Evolutionary conservation across 2,113 vertebrate species (phyloP), one percentile per base, ranked within the genome.

Genomic region (Stegastes partitus): DNA sequence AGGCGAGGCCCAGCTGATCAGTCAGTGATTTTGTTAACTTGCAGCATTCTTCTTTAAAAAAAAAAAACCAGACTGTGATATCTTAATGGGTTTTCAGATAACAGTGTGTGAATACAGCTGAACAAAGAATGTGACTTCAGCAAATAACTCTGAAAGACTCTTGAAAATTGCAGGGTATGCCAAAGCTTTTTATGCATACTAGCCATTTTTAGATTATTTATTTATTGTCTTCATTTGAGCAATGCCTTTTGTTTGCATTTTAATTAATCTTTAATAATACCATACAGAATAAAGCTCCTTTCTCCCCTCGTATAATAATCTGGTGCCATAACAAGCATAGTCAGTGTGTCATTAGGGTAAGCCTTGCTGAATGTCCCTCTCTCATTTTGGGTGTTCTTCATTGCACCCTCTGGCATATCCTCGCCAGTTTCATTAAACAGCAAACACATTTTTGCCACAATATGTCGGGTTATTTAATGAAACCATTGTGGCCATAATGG

Each of bases 401-500:
- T 74, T 77, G 83, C 86, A 70, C 50, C 62, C 71, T 50, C 61
- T 82, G 86, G 68, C 79, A 68, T 84, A 85, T 72, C 82, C 81
- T 81, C 58, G 5, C 49, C 26, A 65, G 70, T 85, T 90, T 90
- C 85, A 89, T 89, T 92, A 84, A 82, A 68, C 59, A 74, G 81
- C 68, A 74, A 91, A 86, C 79, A 79, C 75, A 81, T 84, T 90
- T 91, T 77, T 57, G 73, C 81, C 63, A 85, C 89, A 93, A 89
- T 91, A 84, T 87, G 77, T 62, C 7, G 58, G 79, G 65, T 87
- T 91, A 87, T 91, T 93, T 86, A 91, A 92, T 92, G 88, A 91
- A 91, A 87, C 83, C 57, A 84, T 81, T 87, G 86, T 92, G 81
- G 67, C 68, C 67, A 70, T 79, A 84, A 88, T 85, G 71, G 78